These are phyloP conservation scores for Tipula lateralis DNA, from an alignment of 2,888 invertebrate genomes.

Conservation along the genomic window DNA sequence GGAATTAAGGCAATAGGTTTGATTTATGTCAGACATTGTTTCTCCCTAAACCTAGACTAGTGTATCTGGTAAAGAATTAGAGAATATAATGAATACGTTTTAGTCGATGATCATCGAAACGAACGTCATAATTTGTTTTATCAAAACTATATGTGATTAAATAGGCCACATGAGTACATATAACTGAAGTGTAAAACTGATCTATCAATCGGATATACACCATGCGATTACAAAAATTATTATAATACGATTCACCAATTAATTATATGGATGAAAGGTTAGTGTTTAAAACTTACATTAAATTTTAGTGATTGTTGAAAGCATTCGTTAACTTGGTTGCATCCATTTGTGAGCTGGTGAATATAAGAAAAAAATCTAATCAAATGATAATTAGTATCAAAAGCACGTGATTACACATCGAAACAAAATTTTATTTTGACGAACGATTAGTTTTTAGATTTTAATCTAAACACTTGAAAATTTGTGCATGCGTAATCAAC, in stretches of 20 bases:
- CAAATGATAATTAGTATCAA: slow-evolving; percentile 19
- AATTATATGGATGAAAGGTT: background rate
- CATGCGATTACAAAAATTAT: background rate
- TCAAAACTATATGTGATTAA: no score
- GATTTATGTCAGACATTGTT: no score
- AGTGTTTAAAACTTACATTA: background rate
- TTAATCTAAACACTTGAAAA: background rate
- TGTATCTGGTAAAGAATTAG: no score
- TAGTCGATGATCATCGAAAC: no score
- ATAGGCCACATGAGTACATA: no score
- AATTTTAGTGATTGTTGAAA: slow-evolving; percentile 24
- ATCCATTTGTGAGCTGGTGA: slow-evolving; percentile 11
- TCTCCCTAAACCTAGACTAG: no score
- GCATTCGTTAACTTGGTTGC: slow-evolving; percentile 5
- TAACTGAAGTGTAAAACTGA: background rate
- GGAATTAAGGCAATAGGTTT: no score
- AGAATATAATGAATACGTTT: no score
- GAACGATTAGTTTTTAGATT: background rate
- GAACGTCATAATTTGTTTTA: no score
- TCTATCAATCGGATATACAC: background rate
- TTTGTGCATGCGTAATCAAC: background rate
- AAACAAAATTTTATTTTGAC: background rate
- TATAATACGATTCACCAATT: background rate
- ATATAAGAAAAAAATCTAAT: slow-evolving; percentile 24
- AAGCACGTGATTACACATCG: slow-evolving; percentile 11